phyloP scores from a whole-genome alignment of 2,113 vertebrate species.

The Turnix velox region DNA sequence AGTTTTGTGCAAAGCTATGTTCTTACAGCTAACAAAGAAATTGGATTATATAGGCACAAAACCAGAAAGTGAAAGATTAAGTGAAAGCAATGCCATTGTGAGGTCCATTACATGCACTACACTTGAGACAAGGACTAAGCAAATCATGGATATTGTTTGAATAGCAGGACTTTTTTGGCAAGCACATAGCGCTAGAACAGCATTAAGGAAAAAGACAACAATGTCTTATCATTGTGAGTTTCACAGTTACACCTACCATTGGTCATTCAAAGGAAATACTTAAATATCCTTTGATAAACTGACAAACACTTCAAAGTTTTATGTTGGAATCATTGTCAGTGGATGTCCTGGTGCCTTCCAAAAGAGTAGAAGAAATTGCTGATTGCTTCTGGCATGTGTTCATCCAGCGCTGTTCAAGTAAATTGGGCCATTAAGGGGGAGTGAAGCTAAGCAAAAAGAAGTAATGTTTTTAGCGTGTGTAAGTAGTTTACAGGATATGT shows the following conservation, averaged over 20 bases:
- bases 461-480: background rate
- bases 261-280: background rate
- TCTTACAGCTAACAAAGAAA: background rate
- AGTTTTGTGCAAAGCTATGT: fast-evolving
- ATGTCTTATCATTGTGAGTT: background rate
- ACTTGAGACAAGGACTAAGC: background rate
- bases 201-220: background rate
- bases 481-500: background rate
- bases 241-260: background rate
- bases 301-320: background rate
- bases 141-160: background rate
- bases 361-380: background rate
- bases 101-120: background rate
- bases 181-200: background rate
- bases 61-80: background rate
- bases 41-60: background rate
- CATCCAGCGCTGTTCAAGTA: background rate
- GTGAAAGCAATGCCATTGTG: background rate
- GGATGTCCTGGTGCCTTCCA: background rate
- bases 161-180: background rate
- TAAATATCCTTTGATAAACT: background rate
- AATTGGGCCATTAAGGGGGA: background rate
- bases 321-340: background rate
- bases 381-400: background rate
- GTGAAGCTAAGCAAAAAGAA: background rate